Evolutionary conservation across 2,113 vertebrate species (phyloP).

Genomic region (Rhea pennata): DNA sequence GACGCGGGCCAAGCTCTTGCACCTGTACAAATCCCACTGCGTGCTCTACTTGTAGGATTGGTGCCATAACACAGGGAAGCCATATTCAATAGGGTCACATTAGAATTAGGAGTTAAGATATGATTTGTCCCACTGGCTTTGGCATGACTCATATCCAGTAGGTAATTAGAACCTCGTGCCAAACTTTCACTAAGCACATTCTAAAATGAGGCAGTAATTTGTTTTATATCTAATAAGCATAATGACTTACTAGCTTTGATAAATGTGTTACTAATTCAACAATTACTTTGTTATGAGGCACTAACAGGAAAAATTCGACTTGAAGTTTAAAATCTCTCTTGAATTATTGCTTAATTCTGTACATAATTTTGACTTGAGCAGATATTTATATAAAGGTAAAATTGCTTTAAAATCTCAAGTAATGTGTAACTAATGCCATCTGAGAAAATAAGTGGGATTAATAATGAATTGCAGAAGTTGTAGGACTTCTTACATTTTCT

Average conservation of each 20-base stretch:
- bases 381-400: background rate
- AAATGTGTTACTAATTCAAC: slow-evolving; percentile 52
- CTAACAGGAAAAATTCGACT: slow-evolving; percentile 7
- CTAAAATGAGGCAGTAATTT: slow-evolving; percentile 6
- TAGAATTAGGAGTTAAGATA: background rate
- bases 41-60: background rate
- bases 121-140: background rate
- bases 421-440: background rate
- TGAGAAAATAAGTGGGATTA: background rate
- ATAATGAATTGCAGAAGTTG: background rate
- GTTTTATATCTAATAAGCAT: slow-evolving; percentile 12
- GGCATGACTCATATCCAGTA: background rate
- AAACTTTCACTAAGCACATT: background rate
- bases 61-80: background rate
- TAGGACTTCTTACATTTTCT: background rate
- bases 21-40: background rate
- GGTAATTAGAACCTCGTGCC: slow-evolving; percentile 54
- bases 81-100: background rate
- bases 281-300: background rate
- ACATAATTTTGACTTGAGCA: background rate
- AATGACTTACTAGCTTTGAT: slow-evolving; percentile 30
- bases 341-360: slow-evolving; percentile 20
- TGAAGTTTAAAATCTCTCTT: background rate
- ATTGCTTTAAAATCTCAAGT: slow-evolving; percentile 10
- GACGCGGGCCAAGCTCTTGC: background rate